Evolutionary conservation across 1,140 invertebrate species (phyloP).

Genomic region (Drosophila saltans): DNA sequence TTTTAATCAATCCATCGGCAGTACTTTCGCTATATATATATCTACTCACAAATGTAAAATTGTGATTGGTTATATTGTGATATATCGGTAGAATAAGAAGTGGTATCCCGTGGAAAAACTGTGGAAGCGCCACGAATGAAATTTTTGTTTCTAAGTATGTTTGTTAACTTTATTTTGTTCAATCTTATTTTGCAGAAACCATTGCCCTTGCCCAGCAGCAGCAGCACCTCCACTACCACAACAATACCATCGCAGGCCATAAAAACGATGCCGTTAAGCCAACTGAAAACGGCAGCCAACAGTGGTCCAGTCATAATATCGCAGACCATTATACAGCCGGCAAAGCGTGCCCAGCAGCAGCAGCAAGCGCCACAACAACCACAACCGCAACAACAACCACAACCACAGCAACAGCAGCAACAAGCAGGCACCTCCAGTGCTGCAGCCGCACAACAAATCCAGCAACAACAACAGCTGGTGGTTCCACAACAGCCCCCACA

Average conservation of each 20-base stretch:
- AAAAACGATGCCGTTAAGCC: slow-evolving; percentile 79
- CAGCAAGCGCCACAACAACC: slow-evolving; percentile 61
- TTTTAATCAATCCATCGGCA: no score
- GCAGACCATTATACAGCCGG: slow-evolving; percentile 80
- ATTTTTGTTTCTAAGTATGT: no score
- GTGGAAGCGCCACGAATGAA: not conserved
- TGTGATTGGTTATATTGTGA: no score
- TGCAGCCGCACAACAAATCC: slow-evolving; percentile 59
- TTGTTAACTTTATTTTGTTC: no score
- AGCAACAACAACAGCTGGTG: slow-evolving; percentile 33
- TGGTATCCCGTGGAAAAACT: not conserved
- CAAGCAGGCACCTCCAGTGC: slow-evolving; percentile 57
- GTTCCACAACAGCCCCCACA: slow-evolving; percentile 36
- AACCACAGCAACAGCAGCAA: slow-evolving; percentile 72
- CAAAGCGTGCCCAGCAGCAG: slow-evolving; percentile 74
- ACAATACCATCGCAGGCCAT: slow-evolving; percentile 76
- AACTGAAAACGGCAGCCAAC: slow-evolving; percentile 75
- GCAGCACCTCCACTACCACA: slow-evolving; percentile 54
- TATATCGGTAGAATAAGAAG: no score
- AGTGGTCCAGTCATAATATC: slow-evolving; percentile 80
- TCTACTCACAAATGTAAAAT: no score
- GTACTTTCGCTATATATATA: no score
- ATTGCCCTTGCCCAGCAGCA: slow-evolving; percentile 50
- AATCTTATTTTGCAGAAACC: slow-evolving; percentile 54
- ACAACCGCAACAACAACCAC: slow-evolving; percentile 69